A percentile compares a stretch with the other conserved stretches of the same genome.
phyloP scores from a whole-genome alignment of 2,888 invertebrate species.

The Callosobruchus maculatus region DNA sequence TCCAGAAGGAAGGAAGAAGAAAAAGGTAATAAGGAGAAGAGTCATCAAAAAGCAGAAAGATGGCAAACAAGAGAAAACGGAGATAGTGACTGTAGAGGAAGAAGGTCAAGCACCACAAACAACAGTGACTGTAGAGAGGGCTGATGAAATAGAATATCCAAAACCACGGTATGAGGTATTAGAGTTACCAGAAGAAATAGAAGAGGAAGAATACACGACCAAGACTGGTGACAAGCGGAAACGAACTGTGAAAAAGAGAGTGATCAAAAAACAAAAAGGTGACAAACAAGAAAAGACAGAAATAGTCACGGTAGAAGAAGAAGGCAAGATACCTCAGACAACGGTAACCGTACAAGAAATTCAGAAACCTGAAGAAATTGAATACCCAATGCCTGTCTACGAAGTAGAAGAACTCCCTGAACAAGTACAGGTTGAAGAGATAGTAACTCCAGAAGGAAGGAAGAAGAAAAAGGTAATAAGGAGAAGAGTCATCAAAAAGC shows the following conservation, averaged over 20 bases:
- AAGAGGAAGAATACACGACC: conserved; percentile 24
- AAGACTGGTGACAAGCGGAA: conserved; percentile 28
- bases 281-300: conserved; percentile 38
- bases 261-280: conserved; percentile 36
- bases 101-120: conserved; percentile 35
- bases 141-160: conserved; percentile 25
- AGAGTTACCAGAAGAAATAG: conserved; percentile 26
- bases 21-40: conserved; percentile 33
- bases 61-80: conserved; percentile 35
- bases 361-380: neutral
- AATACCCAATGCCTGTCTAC: conserved; percentile 2
- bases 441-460: conserved; percentile 38
- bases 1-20: conserved; percentile 37
- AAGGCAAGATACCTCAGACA: conserved; percentile 37
- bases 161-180: conserved; percentile 30
- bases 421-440: conserved; percentile 33
- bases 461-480: conserved; percentile 34
- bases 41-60: conserved; percentile 29
- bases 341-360: conserved; percentile 28
- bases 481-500: conserved; percentile 25
- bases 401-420: conserved; percentile 27
- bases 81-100: conserved; percentile 43
- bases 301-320: conserved; percentile 32
- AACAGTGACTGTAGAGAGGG: conserved; percentile 31
- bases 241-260: conserved; percentile 50